phyloP scores from a whole-genome alignment of 2,888 invertebrate species.

The Apodemia duryi region DNA sequence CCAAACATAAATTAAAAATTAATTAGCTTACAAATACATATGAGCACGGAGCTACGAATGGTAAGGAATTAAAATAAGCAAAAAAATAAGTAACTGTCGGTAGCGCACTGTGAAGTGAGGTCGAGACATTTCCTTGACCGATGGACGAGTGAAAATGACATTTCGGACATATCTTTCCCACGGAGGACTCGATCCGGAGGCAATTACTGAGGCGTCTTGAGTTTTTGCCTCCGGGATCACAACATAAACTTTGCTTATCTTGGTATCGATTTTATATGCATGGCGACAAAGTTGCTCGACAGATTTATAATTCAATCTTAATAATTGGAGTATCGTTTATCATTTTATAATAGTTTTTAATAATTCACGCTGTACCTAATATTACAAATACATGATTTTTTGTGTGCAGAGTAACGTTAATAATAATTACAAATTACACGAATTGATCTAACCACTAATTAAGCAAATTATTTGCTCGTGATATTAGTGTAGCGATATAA shows the following conservation, averaged over 20 bases:
- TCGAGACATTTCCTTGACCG: conserved; percentile 31
- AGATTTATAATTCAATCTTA: neutral
- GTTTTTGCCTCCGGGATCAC: conserved; percentile 56
- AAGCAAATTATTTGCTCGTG: too few relatives aligned
- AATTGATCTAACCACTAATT: too few relatives aligned
- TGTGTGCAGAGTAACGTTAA: too few relatives aligned
- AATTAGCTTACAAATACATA: neutral
- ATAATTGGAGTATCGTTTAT: neutral
- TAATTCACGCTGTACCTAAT: too few relatives aligned
- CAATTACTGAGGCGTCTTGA: conserved; percentile 51
- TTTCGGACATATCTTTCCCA: conserved; percentile 72
- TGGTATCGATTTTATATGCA: conserved; percentile 25
- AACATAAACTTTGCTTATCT: conserved; percentile 40
- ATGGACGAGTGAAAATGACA: conserved; percentile 61
- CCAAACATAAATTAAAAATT: neutral
- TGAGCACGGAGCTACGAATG: neutral
- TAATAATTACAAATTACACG: too few relatives aligned
- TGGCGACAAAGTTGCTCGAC: conserved; percentile 18
- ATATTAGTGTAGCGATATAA: too few relatives aligned
- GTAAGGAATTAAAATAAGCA: conserved; percentile 9
- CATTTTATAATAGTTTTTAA: neutral
- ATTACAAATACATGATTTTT: too few relatives aligned
- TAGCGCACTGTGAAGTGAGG: conserved; percentile 17
- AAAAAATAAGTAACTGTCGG: neutral
- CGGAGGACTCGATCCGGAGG: conserved; percentile 48